These are phyloP conservation scores for Subanguina moxae DNA, from an alignment of 1,140 invertebrate genomes.

Conservation along the genomic window DNA sequence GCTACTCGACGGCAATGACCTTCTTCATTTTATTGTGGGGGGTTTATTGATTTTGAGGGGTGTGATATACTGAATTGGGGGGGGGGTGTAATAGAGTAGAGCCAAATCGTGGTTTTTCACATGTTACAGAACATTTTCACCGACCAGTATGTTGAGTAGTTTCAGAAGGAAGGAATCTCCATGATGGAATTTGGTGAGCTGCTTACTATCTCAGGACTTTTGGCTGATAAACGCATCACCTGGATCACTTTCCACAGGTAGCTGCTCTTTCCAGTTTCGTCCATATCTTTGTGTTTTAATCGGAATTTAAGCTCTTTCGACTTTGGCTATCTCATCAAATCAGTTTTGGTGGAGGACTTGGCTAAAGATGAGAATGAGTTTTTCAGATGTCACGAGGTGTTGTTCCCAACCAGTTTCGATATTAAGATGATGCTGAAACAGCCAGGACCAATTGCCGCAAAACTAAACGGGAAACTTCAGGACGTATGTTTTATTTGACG, in stretches of 20 bases:
- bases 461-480: slow-evolving; percentile 91
- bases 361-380: slow-evolving; percentile 85
- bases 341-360: slow-evolving; percentile 66
- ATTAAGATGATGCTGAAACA: slow-evolving; percentile 98
- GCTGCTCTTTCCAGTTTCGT: neutral
- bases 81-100: too few relatives aligned
- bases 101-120: too few relatives aligned
- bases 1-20: too few relatives aligned
- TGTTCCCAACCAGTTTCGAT: slow-evolving; percentile 94
- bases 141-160: too few relatives aligned
- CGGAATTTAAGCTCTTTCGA: slow-evolving; percentile 79
- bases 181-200: slow-evolving; percentile 91
- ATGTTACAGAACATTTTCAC: too few relatives aligned
- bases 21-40: too few relatives aligned
- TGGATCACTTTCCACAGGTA: slow-evolving; percentile 87
- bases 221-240: slow-evolving; percentile 88
- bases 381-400: slow-evolving; percentile 83
- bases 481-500: too few relatives aligned
- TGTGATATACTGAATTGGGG: too few relatives aligned
- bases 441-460: slow-evolving; percentile 70
- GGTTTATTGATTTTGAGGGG: too few relatives aligned
- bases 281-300: neutral
- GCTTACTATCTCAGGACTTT: slow-evolving; percentile 90
- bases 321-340: slow-evolving; percentile 93
- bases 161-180: slow-evolving; percentile 78